These are phyloP conservation scores for Heloderma charlesbogerti DNA, from an alignment of 2,113 vertebrate species.

Conservation along the genomic window DNA sequence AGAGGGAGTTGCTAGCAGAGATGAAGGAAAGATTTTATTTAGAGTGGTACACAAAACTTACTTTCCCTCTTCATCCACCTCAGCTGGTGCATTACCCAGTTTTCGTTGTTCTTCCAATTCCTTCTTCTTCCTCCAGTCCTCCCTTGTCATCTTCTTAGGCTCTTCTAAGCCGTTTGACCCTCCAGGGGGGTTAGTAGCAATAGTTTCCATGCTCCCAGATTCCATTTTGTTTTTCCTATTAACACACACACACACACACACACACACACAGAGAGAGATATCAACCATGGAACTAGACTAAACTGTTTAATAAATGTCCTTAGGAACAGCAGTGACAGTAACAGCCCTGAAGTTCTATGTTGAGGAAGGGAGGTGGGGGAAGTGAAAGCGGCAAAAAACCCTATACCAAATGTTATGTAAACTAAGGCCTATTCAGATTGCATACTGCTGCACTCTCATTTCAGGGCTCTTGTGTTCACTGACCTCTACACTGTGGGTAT, in stretches of 20 bases:
- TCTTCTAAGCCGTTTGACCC: conserved; percentile 89
- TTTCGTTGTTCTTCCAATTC: conserved; percentile 97
- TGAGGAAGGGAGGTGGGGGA: too few species aligned
- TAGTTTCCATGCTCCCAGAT: conserved; percentile 49
- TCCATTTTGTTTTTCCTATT: conserved; percentile 50
- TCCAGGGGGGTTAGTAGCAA: conserved; percentile 54
- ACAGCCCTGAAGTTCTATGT: too few species aligned
- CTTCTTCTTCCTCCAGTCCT: conserved; percentile 99
- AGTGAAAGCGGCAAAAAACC: too few species aligned
- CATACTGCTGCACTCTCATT: background rate
- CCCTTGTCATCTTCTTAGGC: conserved; percentile 96
- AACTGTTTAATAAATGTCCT: background rate
- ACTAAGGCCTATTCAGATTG: too few species aligned
- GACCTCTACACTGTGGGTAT: background rate
- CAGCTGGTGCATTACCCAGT: conserved; percentile 95
- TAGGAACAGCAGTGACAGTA: background rate
- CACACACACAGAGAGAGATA: background rate
- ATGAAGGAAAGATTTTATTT: background rate
- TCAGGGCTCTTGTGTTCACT: background rate
- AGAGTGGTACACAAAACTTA: conserved; percentile 72
- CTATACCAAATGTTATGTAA: too few species aligned
- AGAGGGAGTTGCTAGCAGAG: background rate
- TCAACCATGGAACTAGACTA: fast-evolving
- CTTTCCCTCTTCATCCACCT: conserved; percentile 99
- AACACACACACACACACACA: background rate